phyloP scores from a whole-genome alignment of 2,113 vertebrate genomes.

The Mungos mungo region DNA sequence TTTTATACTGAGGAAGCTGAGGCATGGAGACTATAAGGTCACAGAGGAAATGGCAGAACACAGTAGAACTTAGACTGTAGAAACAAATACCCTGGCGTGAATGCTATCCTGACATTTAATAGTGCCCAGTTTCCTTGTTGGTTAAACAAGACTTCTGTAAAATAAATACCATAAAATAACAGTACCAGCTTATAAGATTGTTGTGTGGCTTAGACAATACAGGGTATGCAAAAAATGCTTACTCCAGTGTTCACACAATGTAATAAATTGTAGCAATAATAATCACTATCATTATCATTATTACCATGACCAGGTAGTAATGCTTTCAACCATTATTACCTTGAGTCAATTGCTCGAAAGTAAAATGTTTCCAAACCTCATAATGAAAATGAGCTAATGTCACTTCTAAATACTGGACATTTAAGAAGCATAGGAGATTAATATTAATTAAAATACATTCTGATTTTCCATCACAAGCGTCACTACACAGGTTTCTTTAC shows the following conservation, averaged over 20 bases:
- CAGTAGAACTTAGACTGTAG: neutral
- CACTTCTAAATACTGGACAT: constrained; percentile 7
- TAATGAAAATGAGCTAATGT: neutral
- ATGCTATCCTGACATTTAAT: neutral
- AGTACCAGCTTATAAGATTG: neutral
- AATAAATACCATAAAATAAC: constrained; percentile 5
- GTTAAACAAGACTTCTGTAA: neutral
- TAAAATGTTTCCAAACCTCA: constrained; percentile 39
- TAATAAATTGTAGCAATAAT: neutral
- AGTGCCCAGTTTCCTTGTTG: neutral
- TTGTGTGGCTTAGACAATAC: neutral
- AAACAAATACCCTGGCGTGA: neutral
- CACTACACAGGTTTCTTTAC: neutral
- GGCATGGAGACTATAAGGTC: neutral
- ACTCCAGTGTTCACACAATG: neutral
- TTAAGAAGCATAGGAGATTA: constrained; percentile 21
- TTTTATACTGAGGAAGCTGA: neutral
- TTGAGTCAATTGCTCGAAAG: neutral
- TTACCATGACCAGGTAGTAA: neutral
- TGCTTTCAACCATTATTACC: neutral
- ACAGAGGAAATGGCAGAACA: neutral
- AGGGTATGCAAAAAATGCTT: neutral
- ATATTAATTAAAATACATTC: constrained; percentile 11
- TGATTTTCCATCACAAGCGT: neutral
- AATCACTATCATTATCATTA: neutral